Evolutionary conservation across 1,140 invertebrate species (phyloP), one percentile per base, ranked within the genome.

Genomic region (Mycetomoellerius zeteki): DNA sequence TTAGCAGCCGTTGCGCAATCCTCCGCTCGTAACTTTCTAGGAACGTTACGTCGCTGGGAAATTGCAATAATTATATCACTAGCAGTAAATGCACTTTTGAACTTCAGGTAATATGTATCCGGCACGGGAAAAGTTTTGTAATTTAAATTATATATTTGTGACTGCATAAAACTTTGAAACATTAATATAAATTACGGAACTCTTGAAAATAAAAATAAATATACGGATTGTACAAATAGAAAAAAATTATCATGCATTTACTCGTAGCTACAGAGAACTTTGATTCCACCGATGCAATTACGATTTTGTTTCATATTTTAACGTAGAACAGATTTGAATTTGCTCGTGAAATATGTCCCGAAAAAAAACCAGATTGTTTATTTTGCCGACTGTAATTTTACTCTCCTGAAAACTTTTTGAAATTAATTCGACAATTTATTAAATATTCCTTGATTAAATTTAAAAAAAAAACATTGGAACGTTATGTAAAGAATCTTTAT

Each of bases 131-230:
- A 73, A 73, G 37, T 58, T 73, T 60, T 30, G 52, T 30, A 73
- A 19, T 60, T 60, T 82, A 60, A 73, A 30, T 19, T 47, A 82
- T 47, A 58, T 73, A 60, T n/a, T 50, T 33, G 14, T 37, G 19
- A 47, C 54, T 60, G 33, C n/a, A 5, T 82, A 24, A 72, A 67
- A 67, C 24, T 27, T 33, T 24, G 14, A 19, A 69, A 58, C 16
- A 30, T 37, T 67, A 19, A 56, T 71, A 14, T 43, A 72, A 50
- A 82, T 43, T 24, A 47, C 24, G 24, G 19, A 37, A 69, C 21
- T 43, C 37, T 67, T 82, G 37, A 50, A 84, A 27, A 30, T 60
- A 75, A 60, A 84, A 73, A 33, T 75, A 47, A 84, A 73, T 19
- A 21, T 16, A 82, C 43, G 4, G 21, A 67, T 21, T 50, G 21